Evolutionary conservation across 2,888 invertebrate genomes (phyloP), one percentile per base, ranked within the genome.

Genomic region (Luperina nickerlii): DNA sequence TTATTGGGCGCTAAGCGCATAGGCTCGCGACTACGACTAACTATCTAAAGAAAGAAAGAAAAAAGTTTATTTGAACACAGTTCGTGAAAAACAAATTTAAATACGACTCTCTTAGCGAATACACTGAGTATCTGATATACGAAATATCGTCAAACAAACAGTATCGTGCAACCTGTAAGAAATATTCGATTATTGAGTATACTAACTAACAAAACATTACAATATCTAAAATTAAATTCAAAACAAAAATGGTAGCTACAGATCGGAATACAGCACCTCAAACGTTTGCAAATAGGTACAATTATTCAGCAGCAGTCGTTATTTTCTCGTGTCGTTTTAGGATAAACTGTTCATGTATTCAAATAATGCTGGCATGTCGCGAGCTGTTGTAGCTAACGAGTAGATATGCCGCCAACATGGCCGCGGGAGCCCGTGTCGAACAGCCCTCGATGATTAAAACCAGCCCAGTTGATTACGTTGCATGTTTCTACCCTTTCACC

Each of bases 361-460:
- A 89, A 88, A 90, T 85, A 87, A 88, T 84, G 85, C 76, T 86
- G 73, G 78, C 84, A 80, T 88, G 87, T 88, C 77, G 79, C 83
- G 84, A 80, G 76, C 80, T 78, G 87, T 65, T 70, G 82, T 83
- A 84, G 77, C 74, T 79, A 84, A 83, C 85, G 86, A 85, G 85
- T 89, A 87, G 84, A 85, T 84, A 85, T 75, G 87, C 75, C 62
- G 87, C 75, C 62, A 79, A 78, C 71, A 86, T 69, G 77, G 85
- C 77, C 83, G 78, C 81, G 84, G 82, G 85, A 85, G 84, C 81
- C 87, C 88, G 84, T 82, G 89, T 90, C 90, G 88, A 91, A 90
- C 90, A 90, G 87, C 92, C 91, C 90, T 84, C 93, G 92, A 94
- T 95, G 94, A 95, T 95, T 95, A 95, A 95, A 95, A 95, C 93